Evolutionary conservation across 2,113 vertebrate species (phyloP).

Genomic region (Falco punctatus): DNA sequence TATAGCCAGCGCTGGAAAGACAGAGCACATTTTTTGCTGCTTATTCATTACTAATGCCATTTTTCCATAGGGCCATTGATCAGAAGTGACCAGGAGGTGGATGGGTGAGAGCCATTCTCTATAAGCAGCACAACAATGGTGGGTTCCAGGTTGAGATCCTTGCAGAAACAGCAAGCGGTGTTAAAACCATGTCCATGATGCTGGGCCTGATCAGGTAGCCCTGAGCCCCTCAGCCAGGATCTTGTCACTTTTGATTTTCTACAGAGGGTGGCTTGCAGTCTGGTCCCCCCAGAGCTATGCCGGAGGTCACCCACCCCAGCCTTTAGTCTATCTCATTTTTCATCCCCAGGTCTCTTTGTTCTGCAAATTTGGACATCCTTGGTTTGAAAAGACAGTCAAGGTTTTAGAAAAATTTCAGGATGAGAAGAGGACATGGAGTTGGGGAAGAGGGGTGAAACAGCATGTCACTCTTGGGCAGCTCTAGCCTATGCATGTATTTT

Average conservation of each 20-base stretch:
- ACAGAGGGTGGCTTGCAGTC: background rate
- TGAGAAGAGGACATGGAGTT: background rate
- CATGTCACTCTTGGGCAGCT: background rate
- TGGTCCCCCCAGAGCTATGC: background rate
- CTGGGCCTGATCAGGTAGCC: background rate
- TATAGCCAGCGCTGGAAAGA: background rate
- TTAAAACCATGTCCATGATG: background rate
- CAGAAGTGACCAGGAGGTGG: background rate
- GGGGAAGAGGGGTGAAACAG: background rate
- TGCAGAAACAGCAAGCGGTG: background rate
- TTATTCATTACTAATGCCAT: background rate
- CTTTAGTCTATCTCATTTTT: background rate
- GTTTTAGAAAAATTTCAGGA: background rate
- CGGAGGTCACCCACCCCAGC: background rate
- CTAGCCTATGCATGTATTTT: background rate
- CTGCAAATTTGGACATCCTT: background rate
- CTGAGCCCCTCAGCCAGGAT: background rate
- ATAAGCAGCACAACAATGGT: background rate
- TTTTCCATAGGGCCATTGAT: background rate
- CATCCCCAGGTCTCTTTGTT: background rate
- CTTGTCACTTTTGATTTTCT: background rate
- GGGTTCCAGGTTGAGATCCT: background rate
- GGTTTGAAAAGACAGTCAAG: background rate
- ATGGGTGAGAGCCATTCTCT: background rate
- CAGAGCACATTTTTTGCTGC: background rate